Conservation (phyloP, 1,140 invertebrate species). For the Phocides pigmalion region DNA sequence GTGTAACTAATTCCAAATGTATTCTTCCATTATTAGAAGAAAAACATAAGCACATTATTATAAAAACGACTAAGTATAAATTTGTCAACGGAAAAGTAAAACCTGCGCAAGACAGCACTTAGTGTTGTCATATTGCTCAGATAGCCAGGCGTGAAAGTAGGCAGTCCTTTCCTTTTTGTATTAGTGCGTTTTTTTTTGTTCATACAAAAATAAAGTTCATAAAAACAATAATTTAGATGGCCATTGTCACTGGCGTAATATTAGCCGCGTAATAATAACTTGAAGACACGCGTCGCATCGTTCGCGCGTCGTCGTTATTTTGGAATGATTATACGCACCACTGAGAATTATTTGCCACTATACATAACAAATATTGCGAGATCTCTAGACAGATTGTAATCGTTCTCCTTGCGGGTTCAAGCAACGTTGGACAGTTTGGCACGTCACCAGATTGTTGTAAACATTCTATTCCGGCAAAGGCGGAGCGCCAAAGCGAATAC, state of each 20-base stretch:
- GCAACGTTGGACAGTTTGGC: background rate
- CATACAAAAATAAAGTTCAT: background rate
- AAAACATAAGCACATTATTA: no score
- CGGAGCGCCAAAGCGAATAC: slow-evolving; percentile 44
- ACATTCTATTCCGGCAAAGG: slow-evolving; percentile 40
- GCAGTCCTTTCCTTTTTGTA: no score
- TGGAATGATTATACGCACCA: slow-evolving; percentile 11
- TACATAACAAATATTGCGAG: slow-evolving; percentile 1
- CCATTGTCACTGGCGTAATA: slow-evolving; percentile 33
- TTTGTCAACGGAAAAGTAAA: no score
- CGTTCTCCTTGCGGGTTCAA: background rate
- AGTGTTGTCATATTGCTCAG: no score
- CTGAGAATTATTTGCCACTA: slow-evolving; percentile 10
- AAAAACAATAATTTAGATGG: slow-evolving; percentile 6
- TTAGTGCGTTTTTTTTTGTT: no score
- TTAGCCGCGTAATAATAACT: slow-evolving; percentile 42
- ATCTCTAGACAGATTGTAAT: background rate
- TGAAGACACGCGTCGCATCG: slow-evolving; percentile 24
- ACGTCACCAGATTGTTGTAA: slow-evolving; percentile 41
- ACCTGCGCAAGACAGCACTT: no score
- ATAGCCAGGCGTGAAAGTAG: no score
- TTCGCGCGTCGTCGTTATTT: slow-evolving; percentile 23
- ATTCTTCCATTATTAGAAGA: no score
- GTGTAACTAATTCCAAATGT: no score
- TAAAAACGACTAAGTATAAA: no score